Evolutionary conservation across 2,888 invertebrate genomes (phyloP), one percentile per base, ranked within the genome.

Genomic region (Liodrosophila aerea): DNA sequence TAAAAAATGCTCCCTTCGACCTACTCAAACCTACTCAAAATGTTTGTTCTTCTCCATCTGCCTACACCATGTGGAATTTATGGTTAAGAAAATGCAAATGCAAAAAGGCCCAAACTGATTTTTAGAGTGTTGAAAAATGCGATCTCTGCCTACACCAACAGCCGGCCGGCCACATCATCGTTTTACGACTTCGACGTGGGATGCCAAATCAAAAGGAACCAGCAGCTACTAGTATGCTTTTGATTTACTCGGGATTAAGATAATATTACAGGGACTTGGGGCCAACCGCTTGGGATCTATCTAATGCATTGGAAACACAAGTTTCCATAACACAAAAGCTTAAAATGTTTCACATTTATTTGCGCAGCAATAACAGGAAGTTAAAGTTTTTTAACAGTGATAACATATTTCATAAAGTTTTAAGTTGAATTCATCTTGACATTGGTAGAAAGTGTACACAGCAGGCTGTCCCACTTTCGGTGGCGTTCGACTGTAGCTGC

Each of bases 81-180:
- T 63, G 75, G 62, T 43, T 53, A 66, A 65, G 41, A 43, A 54
- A 72, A 72, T 63, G 80, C 53, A 57, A 81, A 82, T 64, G 39
- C 30, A 4, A 22, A 9, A 27, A 40, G 36, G 36, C n/a, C 52
- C 30, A 40, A 69, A 50, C 62, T 53, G 69, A 67, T 73, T 47
- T 59, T 36, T 39, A 33, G 36, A 36, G 7, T 41, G 39, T 36
- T 44, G n/a, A 33, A 33, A 31, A 44, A 40, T 29, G 36, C 13
- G 15, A 36, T 41, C 41, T 36, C 47, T 36, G 39, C 30, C 43
- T 2, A 2, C 22, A 22, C 41, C 37, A 46, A 36, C 52, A 33
- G 39, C 30, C 43, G n/a, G n/a, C n/a, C 52, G 34, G 37, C n/a
- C 37, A 39, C 60, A 54, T 50, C 50, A 58, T 58, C 53, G 40